Evolutionary conservation across 2,113 vertebrate genomes (phyloP).

Genomic region (Protobothrops mucrosquamatus): DNA sequence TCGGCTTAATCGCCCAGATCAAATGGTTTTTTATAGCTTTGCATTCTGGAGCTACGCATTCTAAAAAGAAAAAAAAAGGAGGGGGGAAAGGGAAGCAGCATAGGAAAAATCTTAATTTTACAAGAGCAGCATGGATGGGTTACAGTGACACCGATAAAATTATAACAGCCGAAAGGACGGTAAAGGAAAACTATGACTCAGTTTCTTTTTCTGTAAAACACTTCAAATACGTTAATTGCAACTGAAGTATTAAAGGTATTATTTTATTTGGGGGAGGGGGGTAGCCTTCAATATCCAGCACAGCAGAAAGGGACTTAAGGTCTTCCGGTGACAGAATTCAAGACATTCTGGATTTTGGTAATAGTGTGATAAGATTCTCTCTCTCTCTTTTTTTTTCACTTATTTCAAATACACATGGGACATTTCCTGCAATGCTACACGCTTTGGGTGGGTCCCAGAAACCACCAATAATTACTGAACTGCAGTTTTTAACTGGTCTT

Average conservation of each 20-base stretch:
- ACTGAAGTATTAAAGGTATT: background rate
- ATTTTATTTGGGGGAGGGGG: conserved; percentile 17
- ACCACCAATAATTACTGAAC: background rate
- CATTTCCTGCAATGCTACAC: background rate
- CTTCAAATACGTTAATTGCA: conserved; percentile 35
- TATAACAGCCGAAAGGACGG: conserved; percentile 45
- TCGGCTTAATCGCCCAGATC: conserved; percentile 50
- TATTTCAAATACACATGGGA: background rate
- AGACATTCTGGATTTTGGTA: background rate
- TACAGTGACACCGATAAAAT: conserved; percentile 42
- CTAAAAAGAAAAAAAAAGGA: conserved; percentile 17
- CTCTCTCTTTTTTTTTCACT: background rate
- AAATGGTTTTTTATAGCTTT: conserved; percentile 55
- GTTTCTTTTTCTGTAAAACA: conserved; percentile 26
- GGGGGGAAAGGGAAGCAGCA: conserved; percentile 19
- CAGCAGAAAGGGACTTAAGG: conserved; percentile 17
- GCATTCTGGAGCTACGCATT: conserved; percentile 46
- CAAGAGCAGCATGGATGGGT: conserved; percentile 49
- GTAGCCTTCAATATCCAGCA: conserved; percentile 37
- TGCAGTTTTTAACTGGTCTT: background rate
- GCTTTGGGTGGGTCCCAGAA: background rate
- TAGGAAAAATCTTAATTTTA: conserved; percentile 59
- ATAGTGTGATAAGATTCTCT: background rate
- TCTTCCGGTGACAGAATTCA: conserved; percentile 22
- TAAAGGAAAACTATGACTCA: conserved; percentile 19